Evolutionary conservation across 2,888 invertebrate species (phyloP), one percentile per base, ranked within the genome.

Genomic region (Maniola hyperantus): DNA sequence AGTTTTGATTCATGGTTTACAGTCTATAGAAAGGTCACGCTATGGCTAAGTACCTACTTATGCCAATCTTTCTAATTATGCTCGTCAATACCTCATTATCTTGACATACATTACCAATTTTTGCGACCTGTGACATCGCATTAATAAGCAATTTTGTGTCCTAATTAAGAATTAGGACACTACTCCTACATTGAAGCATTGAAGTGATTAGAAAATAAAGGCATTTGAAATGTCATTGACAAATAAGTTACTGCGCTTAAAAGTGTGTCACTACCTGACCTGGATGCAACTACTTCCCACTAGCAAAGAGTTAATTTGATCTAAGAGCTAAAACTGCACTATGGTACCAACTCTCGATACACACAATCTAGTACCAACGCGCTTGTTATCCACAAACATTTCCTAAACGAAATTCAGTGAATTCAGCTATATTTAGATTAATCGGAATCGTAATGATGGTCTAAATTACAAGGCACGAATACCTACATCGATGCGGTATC

Each of bases 211-310:
- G 26, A 26, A 26, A 26, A 26, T 26, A 26, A 44, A 44, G 44
- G 44, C 42, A 53, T 18, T 34, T 34, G 11, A 70, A 62, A 65
- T 71, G 63, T 65, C 64, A 68, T 64, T 26, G 18, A 55, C 58
- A 66, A 65, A 62, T 64, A 66, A 55, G 53, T 53, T 42, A 76
- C 76, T 76, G 78, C 80, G 77, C 74, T 77, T 13, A 13, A 42
- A 75, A 79, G 79, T 71, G 81, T 85, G 87, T 87, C 88, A 87
- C 87, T 80, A 78, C 78, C 74, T 79, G 78, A 72, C 73, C 73
- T 69, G 72, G 66, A 74, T 70, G 69, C 65, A 71, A 44, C 57
- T 57, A 76, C 80, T 87, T 87, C 87, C 88, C 83, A 83, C 83
- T 83, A 61, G 54, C 33, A 55, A 64, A 58, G 26, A 42, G 57